Evolutionary conservation across 2,113 vertebrate genomes (phyloP).

Genomic region (Cacatua alba): DNA sequence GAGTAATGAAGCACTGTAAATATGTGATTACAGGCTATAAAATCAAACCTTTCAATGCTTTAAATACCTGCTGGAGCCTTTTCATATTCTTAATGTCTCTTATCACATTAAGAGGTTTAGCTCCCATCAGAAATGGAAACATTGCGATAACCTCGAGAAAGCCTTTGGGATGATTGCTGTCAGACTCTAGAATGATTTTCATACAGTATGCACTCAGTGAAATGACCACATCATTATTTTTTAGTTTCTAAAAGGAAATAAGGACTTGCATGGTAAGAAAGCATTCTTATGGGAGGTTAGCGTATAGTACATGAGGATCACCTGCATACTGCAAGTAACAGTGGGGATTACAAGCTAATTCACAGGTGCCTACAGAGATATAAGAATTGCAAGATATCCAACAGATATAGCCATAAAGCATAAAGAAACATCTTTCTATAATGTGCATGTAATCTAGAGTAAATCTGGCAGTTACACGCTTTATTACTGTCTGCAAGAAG

Average conservation of each 20-base stretch:
- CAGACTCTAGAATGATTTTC: not conserved
- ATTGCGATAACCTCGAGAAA: not conserved
- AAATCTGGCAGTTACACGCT: not conserved
- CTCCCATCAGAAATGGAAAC: not conserved
- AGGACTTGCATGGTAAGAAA: not conserved
- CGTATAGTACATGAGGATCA: not conserved
- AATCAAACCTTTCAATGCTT: not conserved
- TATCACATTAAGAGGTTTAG: slow-evolving; percentile 5
- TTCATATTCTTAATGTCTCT: not conserved
- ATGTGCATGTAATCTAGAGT: not conserved
- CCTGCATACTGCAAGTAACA: not conserved
- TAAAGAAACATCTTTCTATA: not conserved
- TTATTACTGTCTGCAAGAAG: not conserved
- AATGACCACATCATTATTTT: not conserved
- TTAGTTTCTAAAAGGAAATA: not conserved
- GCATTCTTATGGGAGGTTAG: not conserved
- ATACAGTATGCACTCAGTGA: not conserved
- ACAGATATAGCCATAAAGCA: not conserved
- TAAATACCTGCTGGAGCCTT: not conserved
- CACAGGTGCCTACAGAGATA: not conserved
- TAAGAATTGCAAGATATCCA: not conserved
- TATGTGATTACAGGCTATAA: not conserved
- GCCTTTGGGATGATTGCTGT: not conserved
- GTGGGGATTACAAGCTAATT: not conserved
- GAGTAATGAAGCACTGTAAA: not conserved